A percentile compares a stretch with the other conserved stretches of the same genome.
Conservation (phyloP, 2,888 invertebrate genomes). For the Argyresthia goedartella region DNA sequence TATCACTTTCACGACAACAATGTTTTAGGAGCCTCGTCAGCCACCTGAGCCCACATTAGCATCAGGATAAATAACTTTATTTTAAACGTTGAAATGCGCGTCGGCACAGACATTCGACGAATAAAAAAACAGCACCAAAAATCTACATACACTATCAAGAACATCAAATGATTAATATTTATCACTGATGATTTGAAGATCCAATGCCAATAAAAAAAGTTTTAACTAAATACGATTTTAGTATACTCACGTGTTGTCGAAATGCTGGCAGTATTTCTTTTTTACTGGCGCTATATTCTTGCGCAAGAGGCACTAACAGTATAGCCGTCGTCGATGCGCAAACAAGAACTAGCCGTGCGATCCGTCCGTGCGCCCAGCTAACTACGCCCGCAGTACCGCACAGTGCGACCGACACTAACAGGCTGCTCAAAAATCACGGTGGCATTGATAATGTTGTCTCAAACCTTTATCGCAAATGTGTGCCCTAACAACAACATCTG, state of each 20-base stretch:
- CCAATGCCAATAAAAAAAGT: no score
- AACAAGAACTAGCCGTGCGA: conserved; percentile 40
- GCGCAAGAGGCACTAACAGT: conserved; percentile 19
- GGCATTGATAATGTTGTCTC: background rate
- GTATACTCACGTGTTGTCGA: no score
- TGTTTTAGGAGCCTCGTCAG: conserved; percentile 46
- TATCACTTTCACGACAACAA: conserved; percentile 55
- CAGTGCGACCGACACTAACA: conserved; percentile 2
- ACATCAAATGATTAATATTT: no score
- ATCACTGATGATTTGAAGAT: no score
- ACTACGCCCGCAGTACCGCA: conserved; percentile 16
- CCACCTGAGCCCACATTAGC: conserved; percentile 44
- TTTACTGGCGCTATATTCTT: no score
- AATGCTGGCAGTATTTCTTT: no score
- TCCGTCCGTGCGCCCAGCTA: conserved; percentile 13
- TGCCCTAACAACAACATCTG: no score
- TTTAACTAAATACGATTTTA: no score
- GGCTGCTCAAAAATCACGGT: background rate
- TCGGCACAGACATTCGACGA: no score
- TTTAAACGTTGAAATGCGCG: no score
- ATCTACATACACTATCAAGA: no score
- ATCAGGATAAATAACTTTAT: conserved; percentile 29
- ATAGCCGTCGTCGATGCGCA: conserved; percentile 25
- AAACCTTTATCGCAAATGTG: background rate
- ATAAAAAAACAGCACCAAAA: no score